Conservation (phyloP, 2,888 invertebrate species). For the Orthosia gothica region DNA sequence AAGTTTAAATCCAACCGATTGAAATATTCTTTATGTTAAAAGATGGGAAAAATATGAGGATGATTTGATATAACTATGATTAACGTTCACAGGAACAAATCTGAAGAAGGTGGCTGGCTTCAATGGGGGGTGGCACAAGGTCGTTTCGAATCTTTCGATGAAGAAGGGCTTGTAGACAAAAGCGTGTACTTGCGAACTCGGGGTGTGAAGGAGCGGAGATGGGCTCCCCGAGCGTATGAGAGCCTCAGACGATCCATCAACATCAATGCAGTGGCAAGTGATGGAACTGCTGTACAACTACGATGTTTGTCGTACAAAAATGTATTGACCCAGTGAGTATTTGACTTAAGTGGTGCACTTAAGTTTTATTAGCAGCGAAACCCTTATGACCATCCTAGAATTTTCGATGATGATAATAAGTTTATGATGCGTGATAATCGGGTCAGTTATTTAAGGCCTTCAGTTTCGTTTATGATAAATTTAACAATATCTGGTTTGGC, state of each 20-base stretch:
- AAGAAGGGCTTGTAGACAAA: conserved; percentile 77
- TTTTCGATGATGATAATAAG: neutral
- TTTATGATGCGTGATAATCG: neutral
- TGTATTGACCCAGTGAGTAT: conserved; percentile 91
- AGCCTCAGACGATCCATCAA: conserved; percentile 78
- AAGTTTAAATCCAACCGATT: no score
- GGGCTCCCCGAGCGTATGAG: conserved; percentile 78
- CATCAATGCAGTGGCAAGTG: conserved; percentile 84
- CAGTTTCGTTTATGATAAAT: neutral
- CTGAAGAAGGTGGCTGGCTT: conserved; percentile 89
- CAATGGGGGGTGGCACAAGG: conserved; percentile 93
- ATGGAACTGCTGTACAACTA: conserved; percentile 92
- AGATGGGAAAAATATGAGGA: neutral
- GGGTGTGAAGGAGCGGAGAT: conserved; percentile 88
- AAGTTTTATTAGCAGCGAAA: neutral
- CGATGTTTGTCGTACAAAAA: conserved; percentile 89
- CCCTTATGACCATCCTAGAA: neutral
- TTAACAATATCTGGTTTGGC: no score
- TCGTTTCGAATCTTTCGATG: conserved; percentile 87
- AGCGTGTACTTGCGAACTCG: conserved; percentile 88
- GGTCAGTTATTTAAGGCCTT: neutral
- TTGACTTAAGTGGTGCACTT: neutral
- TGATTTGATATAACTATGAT: neutral
- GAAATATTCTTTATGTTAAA: neutral
- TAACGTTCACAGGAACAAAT: conserved; percentile 78